Percentiles rank a stretch among this genome's conserved stretches.
phyloP scores from a whole-genome alignment of 2,888 invertebrate species.

The Drosophila mayaguana region DNA sequence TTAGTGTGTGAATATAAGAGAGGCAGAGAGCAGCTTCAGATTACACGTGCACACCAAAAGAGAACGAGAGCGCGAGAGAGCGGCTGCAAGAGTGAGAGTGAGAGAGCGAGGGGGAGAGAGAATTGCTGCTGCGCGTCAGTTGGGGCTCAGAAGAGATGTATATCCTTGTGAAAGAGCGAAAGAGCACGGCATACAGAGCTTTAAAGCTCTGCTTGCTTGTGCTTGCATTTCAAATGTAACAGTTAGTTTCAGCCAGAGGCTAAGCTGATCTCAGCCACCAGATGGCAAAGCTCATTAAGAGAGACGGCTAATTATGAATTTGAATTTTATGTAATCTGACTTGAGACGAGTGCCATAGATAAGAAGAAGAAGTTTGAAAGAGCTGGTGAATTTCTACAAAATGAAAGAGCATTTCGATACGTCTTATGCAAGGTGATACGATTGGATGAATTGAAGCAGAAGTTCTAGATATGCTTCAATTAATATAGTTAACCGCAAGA shows the following conservation, averaged over 20 bases:
- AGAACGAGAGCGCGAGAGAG: background rate
- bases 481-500: background rate
- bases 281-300: background rate
- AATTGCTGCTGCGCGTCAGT: conserved; percentile 65
- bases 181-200: conserved; percentile 39
- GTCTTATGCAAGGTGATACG: background rate
- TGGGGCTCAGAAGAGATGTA: conserved; percentile 51
- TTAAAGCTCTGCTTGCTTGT: conserved; percentile 44
- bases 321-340: background rate
- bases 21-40: background rate
- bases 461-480: background rate
- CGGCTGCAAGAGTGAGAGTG: background rate
- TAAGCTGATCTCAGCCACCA: conserved; percentile 35
- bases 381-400: background rate
- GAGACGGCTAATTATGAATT: no score
- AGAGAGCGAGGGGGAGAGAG: conserved; percentile 16
- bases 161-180: conserved; percentile 62
- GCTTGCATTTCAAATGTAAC: conserved; percentile 7
- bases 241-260: conserved; percentile 1
- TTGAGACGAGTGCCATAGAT: background rate
- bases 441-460: background rate
- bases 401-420: background rate
- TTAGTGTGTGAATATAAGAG: background rate
- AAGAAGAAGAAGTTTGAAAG: background rate
- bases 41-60: conserved; percentile 39